Conservation (phyloP, 2,797 vertebrate species). For the Betta splendens region DNA sequence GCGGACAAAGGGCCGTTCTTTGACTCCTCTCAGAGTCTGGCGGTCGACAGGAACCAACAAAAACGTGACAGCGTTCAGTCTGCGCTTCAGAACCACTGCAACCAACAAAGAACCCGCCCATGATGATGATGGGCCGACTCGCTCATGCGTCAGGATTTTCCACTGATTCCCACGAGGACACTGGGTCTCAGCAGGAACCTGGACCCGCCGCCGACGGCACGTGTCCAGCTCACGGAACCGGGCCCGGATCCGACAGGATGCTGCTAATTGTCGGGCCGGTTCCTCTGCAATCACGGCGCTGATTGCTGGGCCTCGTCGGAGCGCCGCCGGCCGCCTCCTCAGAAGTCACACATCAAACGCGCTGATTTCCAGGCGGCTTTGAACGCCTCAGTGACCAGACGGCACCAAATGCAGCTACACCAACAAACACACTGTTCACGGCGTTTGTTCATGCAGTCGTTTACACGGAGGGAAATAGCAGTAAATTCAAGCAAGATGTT, state of each 20-base stretch:
- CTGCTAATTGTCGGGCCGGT: conserved; percentile 10
- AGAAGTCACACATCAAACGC: conserved; percentile 5
- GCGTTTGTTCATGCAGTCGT: too few species aligned
- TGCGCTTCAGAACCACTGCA: too few species aligned
- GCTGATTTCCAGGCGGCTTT: conserved; percentile 1
- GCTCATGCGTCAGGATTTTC: too few species aligned
- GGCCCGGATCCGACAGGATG: conserved; percentile 4
- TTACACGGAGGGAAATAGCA: too few species aligned
- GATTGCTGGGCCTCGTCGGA: conserved; percentile 2
- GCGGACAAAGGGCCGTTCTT: conserved; percentile 60
- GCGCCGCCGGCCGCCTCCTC: not conserved
- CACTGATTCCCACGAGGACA: too few species aligned
- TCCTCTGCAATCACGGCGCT: conserved; percentile 2
- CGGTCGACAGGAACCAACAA: conserved; percentile 14
- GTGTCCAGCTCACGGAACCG: not conserved
- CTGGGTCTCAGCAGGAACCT: too few species aligned
- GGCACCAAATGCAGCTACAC: not conserved
- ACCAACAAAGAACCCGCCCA: too few species aligned
- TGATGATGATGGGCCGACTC: too few species aligned
- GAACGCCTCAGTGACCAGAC: not conserved
- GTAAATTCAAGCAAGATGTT: too few species aligned
- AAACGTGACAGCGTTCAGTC: conserved; percentile 8
- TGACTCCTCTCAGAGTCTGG: conserved; percentile 44
- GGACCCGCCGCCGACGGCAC: too few species aligned
- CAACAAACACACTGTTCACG: too few species aligned